Base-by-base conservation (phyloP, 2,888 invertebrate species). In the Habroteleia sp. region DNA sequence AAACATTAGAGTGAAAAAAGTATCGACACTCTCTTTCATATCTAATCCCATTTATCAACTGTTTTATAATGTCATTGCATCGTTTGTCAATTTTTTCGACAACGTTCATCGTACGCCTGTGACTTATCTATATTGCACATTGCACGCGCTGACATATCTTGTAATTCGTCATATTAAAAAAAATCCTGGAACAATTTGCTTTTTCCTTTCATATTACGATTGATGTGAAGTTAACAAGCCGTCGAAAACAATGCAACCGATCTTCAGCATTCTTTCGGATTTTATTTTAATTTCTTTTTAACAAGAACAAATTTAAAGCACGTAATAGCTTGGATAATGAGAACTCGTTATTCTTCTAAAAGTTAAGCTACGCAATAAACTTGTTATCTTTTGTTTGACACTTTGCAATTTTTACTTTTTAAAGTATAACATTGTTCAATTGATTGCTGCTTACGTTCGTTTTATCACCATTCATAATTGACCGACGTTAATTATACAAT, bases 11-110 rank as follows among this genome's bases (percentile, higher is more conserved):
- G 52, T 42, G 46, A 66, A 74, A 66, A 66, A 68, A 54, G 74
- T 62, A 71, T 62, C 54, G 69, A 71, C 62, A 71, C 52, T 44
- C 56, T 35, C 58, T 48, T 41, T 63, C 62, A 48, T 69, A 65
- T 65, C 63, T 44, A 46, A 69, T 63, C 79, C 58, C 68, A 82
- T 84, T 80, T 79, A 83, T 85, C 84, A 85, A 84, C 81, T 82
- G 82, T 81, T 82, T 82, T 81, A 82, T 82, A 82, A 85, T 83
- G 82, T 81, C 80, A 71, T 69, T 56, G 72, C 77, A 74, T 81
- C 83, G 74, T 83, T 80, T 78, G 77, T 80, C 79, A 80, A 77
- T 63, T 74, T 79, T 80, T 79, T 79, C 77, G 42, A 44, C 37
- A 50, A 68, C 41, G 58, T 54, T 42, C 62, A 44, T 52, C 54